Conservation (phyloP, 1,140 invertebrate genomes). For the Elymnias hypermnestra region DNA sequence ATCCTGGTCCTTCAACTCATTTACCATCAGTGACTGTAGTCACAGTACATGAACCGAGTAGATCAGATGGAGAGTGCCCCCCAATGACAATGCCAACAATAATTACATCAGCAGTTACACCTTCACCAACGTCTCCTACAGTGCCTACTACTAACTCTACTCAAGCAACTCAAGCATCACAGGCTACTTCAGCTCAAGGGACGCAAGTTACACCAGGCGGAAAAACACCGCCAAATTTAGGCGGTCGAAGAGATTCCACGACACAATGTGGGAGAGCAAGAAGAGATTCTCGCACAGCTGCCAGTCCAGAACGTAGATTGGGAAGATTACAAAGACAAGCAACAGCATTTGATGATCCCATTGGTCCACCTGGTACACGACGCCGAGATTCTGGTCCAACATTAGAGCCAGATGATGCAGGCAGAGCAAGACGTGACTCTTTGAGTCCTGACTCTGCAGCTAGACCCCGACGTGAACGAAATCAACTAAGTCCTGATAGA, state of each 20-base stretch:
- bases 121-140: slow-evolving; percentile 85
- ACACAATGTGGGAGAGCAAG: slow-evolving; percentile 85
- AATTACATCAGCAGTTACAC: slow-evolving; percentile 87
- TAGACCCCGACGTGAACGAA: slow-evolving; percentile 80
- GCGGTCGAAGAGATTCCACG: slow-evolving; percentile 86
- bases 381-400: slow-evolving; percentile 85
- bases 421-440: slow-evolving; percentile 87
- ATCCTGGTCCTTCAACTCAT: slow-evolving; percentile 77
- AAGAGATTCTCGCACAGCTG: slow-evolving; percentile 81
- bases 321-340: slow-evolving; percentile 88
- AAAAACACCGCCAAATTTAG: slow-evolving; percentile 76
- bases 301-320: slow-evolving; percentile 83
- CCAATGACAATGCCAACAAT: slow-evolving; percentile 86
- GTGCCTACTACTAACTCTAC: slow-evolving; percentile 40
- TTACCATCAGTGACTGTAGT: slow-evolving; percentile 71
- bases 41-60: slow-evolving; percentile 61
- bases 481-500: slow-evolving; percentile 87
- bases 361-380: slow-evolving; percentile 82
- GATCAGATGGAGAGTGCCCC: slow-evolving; percentile 77
- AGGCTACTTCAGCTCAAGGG: slow-evolving; percentile 50
- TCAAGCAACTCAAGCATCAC: slow-evolving; percentile 37
- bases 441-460: slow-evolving; percentile 92
- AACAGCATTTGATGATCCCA: slow-evolving; percentile 91
- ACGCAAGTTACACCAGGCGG: slow-evolving; percentile 73
- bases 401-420: slow-evolving; percentile 85